Evolutionary conservation across 2,888 invertebrate species (phyloP).

Genomic region (Hedychridium roseum): DNA sequence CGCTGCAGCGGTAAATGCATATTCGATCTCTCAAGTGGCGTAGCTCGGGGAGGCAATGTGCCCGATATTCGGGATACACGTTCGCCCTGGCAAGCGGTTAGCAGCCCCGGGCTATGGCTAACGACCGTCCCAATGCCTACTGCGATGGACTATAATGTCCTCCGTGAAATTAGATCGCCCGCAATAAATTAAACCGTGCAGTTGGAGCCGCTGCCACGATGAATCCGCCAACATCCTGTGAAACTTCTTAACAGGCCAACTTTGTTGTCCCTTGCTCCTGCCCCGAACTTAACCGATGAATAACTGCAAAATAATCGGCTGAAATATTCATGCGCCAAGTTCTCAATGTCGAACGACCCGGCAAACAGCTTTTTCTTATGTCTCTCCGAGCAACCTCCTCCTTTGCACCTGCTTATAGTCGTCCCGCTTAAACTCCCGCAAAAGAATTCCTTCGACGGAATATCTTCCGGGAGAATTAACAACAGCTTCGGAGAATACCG

Average conservation of each 20-base stretch:
- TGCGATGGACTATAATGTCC: slow-evolving; percentile 16
- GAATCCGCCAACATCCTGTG: not conserved
- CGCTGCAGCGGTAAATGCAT: too few relatives aligned
- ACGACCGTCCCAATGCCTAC: slow-evolving; percentile 13
- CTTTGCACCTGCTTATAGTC: too few relatives aligned
- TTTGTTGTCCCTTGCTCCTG: slow-evolving; percentile 31
- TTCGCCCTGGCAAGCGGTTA: not conserved
- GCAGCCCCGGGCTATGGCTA: slow-evolving; percentile 6
- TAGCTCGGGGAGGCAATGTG: too few relatives aligned
- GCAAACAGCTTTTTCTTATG: not conserved
- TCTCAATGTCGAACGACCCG: too few relatives aligned
- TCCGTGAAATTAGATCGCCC: slow-evolving; percentile 41
- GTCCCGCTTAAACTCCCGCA: too few relatives aligned
- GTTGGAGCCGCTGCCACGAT: slow-evolving; percentile 4
- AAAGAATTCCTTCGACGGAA: too few relatives aligned
- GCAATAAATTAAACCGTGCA: slow-evolving; percentile 43
- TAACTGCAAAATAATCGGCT: slow-evolving; percentile 56
- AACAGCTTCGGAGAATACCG: too few relatives aligned
- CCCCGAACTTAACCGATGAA: slow-evolving; percentile 51
- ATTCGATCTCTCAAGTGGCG: too few relatives aligned
- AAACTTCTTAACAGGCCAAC: slow-evolving; percentile 48
- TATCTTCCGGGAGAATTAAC: too few relatives aligned
- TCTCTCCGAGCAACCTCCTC: too few relatives aligned
- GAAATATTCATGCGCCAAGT: slow-evolving; percentile 55
- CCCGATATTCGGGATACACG: too few relatives aligned